phyloP scores from a whole-genome alignment of 1,140 invertebrate species.

The Platyscapa corneri region DNA sequence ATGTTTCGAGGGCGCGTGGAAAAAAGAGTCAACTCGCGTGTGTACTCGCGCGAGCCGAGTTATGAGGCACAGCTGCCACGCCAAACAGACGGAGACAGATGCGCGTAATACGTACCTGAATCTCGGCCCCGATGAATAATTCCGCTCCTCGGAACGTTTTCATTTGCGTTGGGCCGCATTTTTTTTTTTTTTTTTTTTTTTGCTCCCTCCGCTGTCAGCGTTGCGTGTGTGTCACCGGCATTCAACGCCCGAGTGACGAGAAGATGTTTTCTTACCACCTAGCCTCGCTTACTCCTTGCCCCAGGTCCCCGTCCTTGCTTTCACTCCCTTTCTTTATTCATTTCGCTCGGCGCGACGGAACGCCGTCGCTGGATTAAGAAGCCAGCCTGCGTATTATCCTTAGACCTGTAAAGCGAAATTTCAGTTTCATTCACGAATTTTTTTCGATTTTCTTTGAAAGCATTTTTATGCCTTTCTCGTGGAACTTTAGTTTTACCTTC shows the following conservation, averaged over 20 bases:
- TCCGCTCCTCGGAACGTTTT: slow-evolving; percentile 65
- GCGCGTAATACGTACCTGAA: slow-evolving; percentile 32
- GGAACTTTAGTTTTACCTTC: too few relatives aligned
- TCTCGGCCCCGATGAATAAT: slow-evolving; percentile 64
- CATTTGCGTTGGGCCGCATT: slow-evolving; percentile 57
- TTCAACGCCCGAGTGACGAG: background rate
- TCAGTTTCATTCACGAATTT: too few relatives aligned
- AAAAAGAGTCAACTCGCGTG: background rate
- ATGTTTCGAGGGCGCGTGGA: background rate
- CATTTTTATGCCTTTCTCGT: too few relatives aligned
- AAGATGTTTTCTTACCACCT: slow-evolving; percentile 35
- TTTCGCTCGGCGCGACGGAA: background rate
- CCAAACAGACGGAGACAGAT: slow-evolving; percentile 41
- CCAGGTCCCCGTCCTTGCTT: background rate
- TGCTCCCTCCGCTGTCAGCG: background rate
- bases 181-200: background rate
- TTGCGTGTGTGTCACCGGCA: background rate
- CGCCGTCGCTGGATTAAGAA: background rate
- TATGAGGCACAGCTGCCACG: slow-evolving; percentile 42
- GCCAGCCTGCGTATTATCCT: background rate
- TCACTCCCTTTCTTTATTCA: slow-evolving; percentile 39
- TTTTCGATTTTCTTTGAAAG: too few relatives aligned
- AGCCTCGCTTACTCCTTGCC: slow-evolving; percentile 16
- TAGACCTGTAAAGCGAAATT: background rate
- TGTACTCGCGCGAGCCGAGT: background rate